phyloP scores from a whole-genome alignment of 1,140 invertebrate genomes.

The Neodiprion virginianus region DNA sequence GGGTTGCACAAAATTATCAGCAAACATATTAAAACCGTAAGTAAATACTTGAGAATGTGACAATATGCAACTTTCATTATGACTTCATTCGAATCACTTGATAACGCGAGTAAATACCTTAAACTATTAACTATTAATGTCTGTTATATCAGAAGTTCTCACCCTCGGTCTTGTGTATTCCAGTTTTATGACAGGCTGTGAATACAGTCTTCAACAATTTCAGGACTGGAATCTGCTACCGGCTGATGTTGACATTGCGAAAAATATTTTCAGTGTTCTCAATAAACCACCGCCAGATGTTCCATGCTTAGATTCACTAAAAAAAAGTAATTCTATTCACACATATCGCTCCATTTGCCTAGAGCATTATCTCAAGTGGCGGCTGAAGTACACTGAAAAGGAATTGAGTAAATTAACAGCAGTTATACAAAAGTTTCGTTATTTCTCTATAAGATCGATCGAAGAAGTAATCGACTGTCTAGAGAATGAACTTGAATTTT shows the following conservation, averaged over 20 bases:
- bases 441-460: background rate
- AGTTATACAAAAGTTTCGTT: background rate
- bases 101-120: too few species aligned
- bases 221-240: background rate
- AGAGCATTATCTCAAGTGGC: background rate
- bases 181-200: background rate
- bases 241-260: background rate
- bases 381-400: background rate
- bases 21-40: too few species aligned
- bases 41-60: too few species aligned
- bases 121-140: too few species aligned
- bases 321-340: too few species aligned
- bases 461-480: background rate
- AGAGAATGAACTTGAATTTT: background rate
- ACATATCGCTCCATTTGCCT: background rate
- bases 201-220: background rate
- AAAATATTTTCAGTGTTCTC: background rate
- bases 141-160: too few species aligned
- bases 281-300: background rate
- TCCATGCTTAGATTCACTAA: background rate
- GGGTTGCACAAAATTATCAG: too few species aligned
- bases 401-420: background rate
- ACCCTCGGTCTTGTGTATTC: background rate
- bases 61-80: too few species aligned
- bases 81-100: too few species aligned